These are phyloP conservation scores for Psittacula echo DNA, from an alignment of 2,797 vertebrate species.

Conservation along the genomic window DNA sequence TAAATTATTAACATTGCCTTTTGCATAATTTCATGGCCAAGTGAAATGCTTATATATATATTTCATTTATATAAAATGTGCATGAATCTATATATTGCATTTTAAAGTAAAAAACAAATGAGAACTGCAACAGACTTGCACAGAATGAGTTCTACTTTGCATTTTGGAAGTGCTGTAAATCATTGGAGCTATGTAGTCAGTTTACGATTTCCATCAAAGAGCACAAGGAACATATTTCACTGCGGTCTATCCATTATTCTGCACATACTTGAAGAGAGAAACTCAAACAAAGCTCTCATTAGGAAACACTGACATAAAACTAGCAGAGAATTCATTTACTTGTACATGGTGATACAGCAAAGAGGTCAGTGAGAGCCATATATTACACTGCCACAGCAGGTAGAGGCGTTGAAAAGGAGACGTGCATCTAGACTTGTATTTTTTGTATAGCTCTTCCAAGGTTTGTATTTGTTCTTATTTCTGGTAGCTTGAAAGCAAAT, in stretches of 20 bases:
- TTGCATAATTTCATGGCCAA: constrained; percentile 25
- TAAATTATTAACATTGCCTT: constrained; percentile 27
- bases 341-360: constrained; percentile 18
- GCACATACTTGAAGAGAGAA: constrained; percentile 49
- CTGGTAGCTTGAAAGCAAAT: neutral
- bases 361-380: neutral
- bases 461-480: constrained; percentile 1
- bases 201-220: constrained; percentile 64
- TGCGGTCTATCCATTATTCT: constrained; percentile 53
- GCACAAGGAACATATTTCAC: constrained; percentile 47
- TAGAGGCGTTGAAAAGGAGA: neutral
- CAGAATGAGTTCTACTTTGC: constrained; percentile 15
- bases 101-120: constrained; percentile 33
- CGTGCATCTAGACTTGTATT: neutral
- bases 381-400: neutral
- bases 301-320: constrained; percentile 62
- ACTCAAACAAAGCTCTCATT: constrained; percentile 69
- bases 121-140: neutral
- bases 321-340: constrained; percentile 54
- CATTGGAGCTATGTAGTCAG: constrained; percentile 46
- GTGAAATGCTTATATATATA: constrained; percentile 6
- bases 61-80: neutral
- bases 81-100: constrained; percentile 14
- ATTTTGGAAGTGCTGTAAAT: constrained; percentile 59
- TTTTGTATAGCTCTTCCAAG: neutral